These are phyloP conservation scores for Burhinus bistriatus DNA, from an alignment of 2,113 vertebrate species.

Conservation along the genomic window DNA sequence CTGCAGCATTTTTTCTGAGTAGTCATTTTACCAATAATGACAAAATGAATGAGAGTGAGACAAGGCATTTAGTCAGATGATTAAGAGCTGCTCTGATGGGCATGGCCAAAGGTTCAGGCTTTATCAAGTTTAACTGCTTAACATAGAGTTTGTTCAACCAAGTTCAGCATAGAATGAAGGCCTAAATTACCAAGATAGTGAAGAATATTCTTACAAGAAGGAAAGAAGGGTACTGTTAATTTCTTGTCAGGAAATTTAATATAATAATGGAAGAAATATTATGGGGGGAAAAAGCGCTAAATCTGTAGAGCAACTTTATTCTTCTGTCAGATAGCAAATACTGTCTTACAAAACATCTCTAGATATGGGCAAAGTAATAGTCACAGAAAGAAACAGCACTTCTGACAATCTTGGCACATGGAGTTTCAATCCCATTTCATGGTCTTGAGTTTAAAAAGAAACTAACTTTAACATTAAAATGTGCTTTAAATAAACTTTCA, in stretches of 20 bases:
- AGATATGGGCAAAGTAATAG: not conserved
- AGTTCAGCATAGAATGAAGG: not conserved
- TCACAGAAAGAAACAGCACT: not conserved
- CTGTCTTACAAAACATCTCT: not conserved
- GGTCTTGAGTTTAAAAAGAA: not conserved
- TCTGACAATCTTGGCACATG: not conserved
- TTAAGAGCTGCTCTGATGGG: not conserved
- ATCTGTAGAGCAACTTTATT: not conserved
- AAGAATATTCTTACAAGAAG: not conserved
- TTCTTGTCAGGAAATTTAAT: not conserved
- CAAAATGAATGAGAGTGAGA: not conserved
- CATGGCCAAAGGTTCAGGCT: not conserved
- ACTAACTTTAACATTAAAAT: too few relatives aligned
- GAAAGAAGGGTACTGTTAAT: not conserved
- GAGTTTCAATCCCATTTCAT: not conserved
- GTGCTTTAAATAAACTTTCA: not conserved
- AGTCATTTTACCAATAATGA: not conserved
- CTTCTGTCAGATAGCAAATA: not conserved
- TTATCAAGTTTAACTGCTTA: not conserved
- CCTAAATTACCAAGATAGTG: not conserved
- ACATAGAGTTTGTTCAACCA: not conserved
- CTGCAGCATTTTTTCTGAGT: not conserved
- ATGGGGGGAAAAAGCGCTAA: not conserved
- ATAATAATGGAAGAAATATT: not conserved
- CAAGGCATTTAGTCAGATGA: not conserved